Percentiles rank a stretch among this genome's conserved stretches.
phyloP scores from a whole-genome alignment of 2,797 vertebrate species.

The Psittacula derbiana region DNA sequence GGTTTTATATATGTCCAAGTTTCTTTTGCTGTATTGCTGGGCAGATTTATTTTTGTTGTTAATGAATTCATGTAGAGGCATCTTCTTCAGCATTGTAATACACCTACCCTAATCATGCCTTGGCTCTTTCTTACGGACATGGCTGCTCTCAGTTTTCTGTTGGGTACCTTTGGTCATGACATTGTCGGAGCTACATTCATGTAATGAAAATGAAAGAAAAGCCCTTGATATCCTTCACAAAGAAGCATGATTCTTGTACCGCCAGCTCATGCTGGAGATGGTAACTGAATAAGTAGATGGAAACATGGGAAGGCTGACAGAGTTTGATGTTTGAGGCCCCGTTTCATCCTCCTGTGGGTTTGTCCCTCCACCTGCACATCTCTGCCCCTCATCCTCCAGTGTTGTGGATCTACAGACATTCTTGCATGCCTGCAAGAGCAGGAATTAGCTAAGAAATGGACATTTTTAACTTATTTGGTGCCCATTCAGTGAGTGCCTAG shows the following conservation, averaged over 20 bases:
- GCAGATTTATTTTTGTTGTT: neutral
- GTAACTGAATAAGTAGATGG: neutral
- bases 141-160: neutral
- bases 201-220: neutral
- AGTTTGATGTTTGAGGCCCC: neutral
- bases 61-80: neutral
- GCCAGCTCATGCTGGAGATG: neutral
- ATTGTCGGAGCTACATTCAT: neutral
- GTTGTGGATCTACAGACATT: neutral
- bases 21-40: neutral
- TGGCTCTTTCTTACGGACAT: accelerated
- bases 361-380: neutral
- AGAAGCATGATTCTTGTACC: neutral
- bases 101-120: accelerated
- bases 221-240: neutral
- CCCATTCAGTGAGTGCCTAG: neutral
- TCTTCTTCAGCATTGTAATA: neutral
- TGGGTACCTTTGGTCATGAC: accelerated
- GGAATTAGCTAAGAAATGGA: neutral
- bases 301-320: neutral
- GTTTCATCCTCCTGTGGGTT: neutral
- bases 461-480: neutral
- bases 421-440: neutral
- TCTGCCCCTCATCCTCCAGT: neutral
- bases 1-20: accelerated